phyloP scores from a whole-genome alignment of 2,113 vertebrate species.

The Todiramphus chloris region DNA sequence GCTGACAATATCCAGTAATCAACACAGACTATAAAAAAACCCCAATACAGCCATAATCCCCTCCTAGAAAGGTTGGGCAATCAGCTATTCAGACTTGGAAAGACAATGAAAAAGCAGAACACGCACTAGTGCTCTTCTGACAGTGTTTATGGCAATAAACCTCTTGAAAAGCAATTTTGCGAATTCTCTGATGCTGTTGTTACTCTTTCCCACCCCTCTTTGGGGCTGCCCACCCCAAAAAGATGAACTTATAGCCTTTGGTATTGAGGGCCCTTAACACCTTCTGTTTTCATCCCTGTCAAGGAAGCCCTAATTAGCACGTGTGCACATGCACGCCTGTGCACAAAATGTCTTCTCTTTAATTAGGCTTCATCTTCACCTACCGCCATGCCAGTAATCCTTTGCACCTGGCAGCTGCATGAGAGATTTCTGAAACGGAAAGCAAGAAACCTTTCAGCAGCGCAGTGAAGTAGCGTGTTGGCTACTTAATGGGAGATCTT shows the following conservation, averaged over 20 bases:
- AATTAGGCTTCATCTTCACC: not conserved
- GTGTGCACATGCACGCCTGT: rapidly evolving
- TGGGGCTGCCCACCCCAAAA: not conserved
- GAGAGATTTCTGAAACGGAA: not conserved
- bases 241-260: not conserved
- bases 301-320: not conserved
- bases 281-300: not conserved
- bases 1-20: not conserved
- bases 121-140: not conserved
- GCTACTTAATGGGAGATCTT: not conserved
- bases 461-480: rapidly evolving
- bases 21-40: not conserved
- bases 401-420: not conserved
- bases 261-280: not conserved
- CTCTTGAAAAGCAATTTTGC: not conserved
- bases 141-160: not conserved
- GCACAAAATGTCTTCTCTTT: not conserved
- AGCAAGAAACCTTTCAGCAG: not conserved
- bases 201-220: not conserved
- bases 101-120: not conserved
- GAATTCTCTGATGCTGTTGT: not conserved
- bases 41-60: not conserved
- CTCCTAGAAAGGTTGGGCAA: not conserved
- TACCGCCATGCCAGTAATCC: not conserved
- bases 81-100: not conserved